Evolutionary conservation across 2,888 invertebrate genomes (phyloP).

Genomic region (Dynastes tityus): DNA sequence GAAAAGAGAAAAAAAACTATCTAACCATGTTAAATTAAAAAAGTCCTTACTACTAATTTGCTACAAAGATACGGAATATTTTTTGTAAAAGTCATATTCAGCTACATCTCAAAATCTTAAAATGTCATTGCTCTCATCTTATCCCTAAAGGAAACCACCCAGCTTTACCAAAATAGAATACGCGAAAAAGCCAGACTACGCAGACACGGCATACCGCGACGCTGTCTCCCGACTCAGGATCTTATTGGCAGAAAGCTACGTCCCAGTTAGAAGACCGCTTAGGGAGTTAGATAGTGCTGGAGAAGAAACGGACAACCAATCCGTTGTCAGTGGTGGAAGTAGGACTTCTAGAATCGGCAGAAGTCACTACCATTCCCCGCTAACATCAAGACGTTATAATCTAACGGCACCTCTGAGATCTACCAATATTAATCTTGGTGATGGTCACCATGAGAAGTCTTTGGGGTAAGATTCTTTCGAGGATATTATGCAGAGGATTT

Average conservation of each 20-base stretch:
- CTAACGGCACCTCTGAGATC: conserved; percentile 30
- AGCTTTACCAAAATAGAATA: conserved; percentile 56
- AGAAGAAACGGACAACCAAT: conserved; percentile 76
- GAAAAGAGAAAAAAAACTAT: too few species aligned
- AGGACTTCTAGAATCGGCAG: conserved; percentile 56
- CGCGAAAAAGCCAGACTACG: conserved; percentile 75
- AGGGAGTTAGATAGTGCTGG: conserved; percentile 72
- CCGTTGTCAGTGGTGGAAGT: conserved; percentile 68
- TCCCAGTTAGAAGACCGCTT: conserved; percentile 67
- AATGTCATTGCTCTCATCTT: background rate
- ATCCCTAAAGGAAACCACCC: conserved; percentile 9
- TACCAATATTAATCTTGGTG: conserved; percentile 25
- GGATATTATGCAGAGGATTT: background rate
- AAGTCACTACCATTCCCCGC: conserved; percentile 53
- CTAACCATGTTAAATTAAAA: too few species aligned
- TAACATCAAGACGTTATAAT: conserved; percentile 35
- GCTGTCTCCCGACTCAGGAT: conserved; percentile 86
- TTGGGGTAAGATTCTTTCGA: conserved; percentile 14
- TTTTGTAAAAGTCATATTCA: too few species aligned
- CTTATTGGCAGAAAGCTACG: conserved; percentile 84
- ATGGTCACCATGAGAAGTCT: conserved; percentile 20
- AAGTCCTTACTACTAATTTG: too few species aligned
- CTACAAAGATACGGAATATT: too few species aligned
- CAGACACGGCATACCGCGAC: conserved; percentile 88
- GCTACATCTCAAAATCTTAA: too few species aligned